phyloP scores from a whole-genome alignment of 2,888 invertebrate genomes.

The Cephus pulcher region DNA sequence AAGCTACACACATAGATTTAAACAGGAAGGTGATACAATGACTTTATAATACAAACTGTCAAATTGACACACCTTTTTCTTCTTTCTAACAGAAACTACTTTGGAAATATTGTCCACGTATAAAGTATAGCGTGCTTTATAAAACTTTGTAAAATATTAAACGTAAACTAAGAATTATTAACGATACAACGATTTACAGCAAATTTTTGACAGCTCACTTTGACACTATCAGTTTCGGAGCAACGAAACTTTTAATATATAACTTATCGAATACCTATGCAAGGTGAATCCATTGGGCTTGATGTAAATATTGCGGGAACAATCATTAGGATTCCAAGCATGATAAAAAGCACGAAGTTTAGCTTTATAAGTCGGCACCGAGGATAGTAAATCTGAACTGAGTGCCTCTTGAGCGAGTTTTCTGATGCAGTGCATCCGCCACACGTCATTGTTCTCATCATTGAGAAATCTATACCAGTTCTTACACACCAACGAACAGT shows the following conservation, averaged over 20 bases:
- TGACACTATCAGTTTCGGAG: not conserved
- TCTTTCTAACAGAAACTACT: not conserved
- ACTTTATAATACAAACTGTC: not conserved
- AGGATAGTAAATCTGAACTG: slow-evolving; percentile 90
- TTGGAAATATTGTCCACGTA: not conserved
- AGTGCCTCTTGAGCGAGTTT: slow-evolving; percentile 88
- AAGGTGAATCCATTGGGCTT: slow-evolving; percentile 97
- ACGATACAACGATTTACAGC: not conserved
- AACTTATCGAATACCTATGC: slow-evolving; percentile 74
- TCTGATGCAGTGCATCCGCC: slow-evolving; percentile 90
- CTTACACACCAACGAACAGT: slow-evolving; percentile 93
- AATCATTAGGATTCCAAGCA: slow-evolving; percentile 98
- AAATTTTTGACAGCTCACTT: not conserved
- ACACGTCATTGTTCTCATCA: slow-evolving; percentile 95
- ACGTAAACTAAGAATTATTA: slow-evolving; percentile 1
- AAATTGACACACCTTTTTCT: not conserved
- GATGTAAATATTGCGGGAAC: slow-evolving; percentile 96
- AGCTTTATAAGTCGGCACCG: slow-evolving; percentile 90
- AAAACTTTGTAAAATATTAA: not conserved
- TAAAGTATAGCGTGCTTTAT: not conserved
- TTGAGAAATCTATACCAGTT: slow-evolving; percentile 88
- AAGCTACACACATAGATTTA: not conserved
- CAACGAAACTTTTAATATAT: not conserved
- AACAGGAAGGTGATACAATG: not conserved
- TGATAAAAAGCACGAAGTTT: slow-evolving; percentile 94